phyloP scores from a whole-genome alignment of 2,113 vertebrate species.

The Acanthochromis polyacanthus region DNA sequence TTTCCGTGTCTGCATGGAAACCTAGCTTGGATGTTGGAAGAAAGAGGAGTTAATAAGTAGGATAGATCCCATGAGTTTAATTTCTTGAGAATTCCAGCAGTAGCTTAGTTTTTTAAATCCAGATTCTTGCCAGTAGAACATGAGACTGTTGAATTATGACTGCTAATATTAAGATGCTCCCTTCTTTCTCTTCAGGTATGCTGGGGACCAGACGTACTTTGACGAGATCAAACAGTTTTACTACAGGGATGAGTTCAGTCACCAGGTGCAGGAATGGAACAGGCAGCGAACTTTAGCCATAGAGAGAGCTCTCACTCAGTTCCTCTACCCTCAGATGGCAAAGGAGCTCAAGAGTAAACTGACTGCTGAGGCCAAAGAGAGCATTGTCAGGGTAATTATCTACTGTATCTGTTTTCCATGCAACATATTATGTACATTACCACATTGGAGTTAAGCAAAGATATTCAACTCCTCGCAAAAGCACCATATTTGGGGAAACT shows the following conservation, averaged over 20 bases:
- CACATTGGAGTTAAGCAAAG: neutral
- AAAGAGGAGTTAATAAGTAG: constrained; percentile 41
- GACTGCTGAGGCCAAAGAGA: constrained; percentile 95
- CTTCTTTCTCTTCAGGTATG: constrained; percentile 84
- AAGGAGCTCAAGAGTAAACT: constrained; percentile 98
- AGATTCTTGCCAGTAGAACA: constrained; percentile 8
- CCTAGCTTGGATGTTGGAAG: neutral
- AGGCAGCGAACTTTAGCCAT: constrained; percentile 96
- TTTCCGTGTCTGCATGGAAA: constrained; percentile 31
- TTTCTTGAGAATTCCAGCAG: constrained; percentile 19
- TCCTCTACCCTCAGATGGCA: constrained; percentile 98
- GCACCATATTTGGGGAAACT: neutral
- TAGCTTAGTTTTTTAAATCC: constrained; percentile 12
- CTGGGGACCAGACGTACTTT: constrained; percentile 95
- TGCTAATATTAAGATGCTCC: neutral
- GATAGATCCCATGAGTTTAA: constrained; percentile 36
- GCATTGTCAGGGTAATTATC: constrained; percentile 90
- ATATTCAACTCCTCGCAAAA: neutral
- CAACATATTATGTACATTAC: neutral
- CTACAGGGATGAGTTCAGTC: constrained; percentile 99
- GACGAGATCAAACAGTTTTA: constrained; percentile 99
- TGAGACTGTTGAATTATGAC: constrained; percentile 20
- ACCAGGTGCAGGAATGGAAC: constrained; percentile 99
- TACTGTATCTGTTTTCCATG: neutral
- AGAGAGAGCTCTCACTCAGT: constrained; percentile 93